These are phyloP conservation scores for Bellardia pandia DNA, from an alignment of 2,888 invertebrate genomes.

Conservation along the genomic window DNA sequence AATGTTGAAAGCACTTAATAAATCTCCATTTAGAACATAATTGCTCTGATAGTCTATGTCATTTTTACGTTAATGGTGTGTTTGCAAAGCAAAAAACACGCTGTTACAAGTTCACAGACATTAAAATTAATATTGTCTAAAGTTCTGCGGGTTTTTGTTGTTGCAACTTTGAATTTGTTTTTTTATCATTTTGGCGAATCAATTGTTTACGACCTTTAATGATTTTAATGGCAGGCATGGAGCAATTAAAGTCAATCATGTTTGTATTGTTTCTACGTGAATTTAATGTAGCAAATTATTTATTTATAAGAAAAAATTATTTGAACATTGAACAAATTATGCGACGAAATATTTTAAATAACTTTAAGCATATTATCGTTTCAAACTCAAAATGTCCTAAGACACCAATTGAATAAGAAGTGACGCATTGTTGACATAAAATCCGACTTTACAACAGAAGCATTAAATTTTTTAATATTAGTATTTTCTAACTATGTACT, in stretches of 20 bases:
- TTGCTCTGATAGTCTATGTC: conserved; percentile 1
- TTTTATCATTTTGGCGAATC: conserved; percentile 24
- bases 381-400: too few species aligned
- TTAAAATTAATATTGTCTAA: conserved; percentile 33
- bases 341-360: too few species aligned
- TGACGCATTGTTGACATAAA: too few species aligned
- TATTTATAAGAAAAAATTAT: neutral
- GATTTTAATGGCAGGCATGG: conserved; percentile 15
- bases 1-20: conserved; percentile 8
- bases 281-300: neutral
- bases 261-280: neutral
- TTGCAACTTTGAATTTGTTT: conserved; percentile 4
- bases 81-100: neutral
- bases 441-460: too few species aligned
- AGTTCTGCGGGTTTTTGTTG: conserved; percentile 42
- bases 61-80: neutral
- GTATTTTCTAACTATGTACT: too few species aligned
- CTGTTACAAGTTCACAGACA: conserved; percentile 29
- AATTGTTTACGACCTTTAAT: conserved; percentile 47
- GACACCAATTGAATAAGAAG: too few species aligned
- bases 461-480: too few species aligned
- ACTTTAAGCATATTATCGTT: too few species aligned
- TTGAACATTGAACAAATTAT: neutral
- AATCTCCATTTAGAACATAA: conserved; percentile 56
- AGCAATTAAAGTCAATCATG: conserved; percentile 39